A percentile compares a stretch with the other conserved stretches of the same genome.
These are phyloP conservation scores for Scolopax rusticola DNA, from an alignment of 2,797 vertebrate genomes.

Conservation along the genomic window DNA sequence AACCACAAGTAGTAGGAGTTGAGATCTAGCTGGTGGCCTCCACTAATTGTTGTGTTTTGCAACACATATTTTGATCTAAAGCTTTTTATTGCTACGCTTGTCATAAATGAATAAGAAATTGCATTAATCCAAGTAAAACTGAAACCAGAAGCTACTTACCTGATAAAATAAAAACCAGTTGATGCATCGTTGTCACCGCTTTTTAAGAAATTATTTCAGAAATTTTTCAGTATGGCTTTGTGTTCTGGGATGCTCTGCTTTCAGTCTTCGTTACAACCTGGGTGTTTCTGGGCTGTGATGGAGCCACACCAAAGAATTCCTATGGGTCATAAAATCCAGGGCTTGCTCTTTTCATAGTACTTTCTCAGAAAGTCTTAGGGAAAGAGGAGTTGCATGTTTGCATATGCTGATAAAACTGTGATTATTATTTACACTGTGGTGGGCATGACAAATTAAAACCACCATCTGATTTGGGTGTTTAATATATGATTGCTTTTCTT, in stretches of 20 bases:
- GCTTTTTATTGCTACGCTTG: not conserved
- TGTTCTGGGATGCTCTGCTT: not conserved
- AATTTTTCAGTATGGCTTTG: not conserved
- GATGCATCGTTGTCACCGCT: not conserved
- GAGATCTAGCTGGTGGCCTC: not conserved
- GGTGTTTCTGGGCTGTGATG: accelerated
- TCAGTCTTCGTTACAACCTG: accelerated
- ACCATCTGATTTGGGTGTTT: not conserved
- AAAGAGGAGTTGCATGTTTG: not conserved
- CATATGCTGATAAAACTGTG: not conserved
- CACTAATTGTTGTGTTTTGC: not conserved
- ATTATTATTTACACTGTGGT: not conserved
- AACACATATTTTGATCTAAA: not conserved
- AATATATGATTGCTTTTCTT: not conserved
- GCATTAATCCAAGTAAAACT: not conserved
- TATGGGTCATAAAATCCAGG: not conserved
- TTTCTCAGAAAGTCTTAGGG: not conserved
- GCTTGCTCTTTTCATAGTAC: not conserved
- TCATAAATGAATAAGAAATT: not conserved
- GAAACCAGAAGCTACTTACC: not conserved
- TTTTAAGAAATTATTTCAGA: not conserved
- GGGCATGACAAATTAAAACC: not conserved
- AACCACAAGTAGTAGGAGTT: accelerated
- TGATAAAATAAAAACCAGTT: not conserved
- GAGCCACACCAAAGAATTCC: not conserved